phyloP scores from a whole-genome alignment of 2,113 vertebrate species.

The Plecotus auritus region DNA sequence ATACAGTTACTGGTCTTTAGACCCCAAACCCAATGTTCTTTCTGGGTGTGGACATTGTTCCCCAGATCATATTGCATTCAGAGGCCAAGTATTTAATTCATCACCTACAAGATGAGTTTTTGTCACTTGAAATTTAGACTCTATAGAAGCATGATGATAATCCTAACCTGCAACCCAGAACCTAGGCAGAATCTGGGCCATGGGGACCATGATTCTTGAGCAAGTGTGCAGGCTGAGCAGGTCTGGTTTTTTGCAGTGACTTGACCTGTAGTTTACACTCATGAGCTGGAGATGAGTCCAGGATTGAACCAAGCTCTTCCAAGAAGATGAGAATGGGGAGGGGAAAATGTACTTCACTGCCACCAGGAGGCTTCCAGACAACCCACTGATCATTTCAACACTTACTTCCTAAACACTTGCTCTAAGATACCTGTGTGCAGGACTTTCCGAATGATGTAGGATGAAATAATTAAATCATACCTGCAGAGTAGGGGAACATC shows the following conservation, averaged over 20 bases:
- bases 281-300: neutral
- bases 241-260: neutral
- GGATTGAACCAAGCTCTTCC: neutral
- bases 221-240: neutral
- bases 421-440: neutral
- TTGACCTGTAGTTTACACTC: neutral
- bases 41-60: neutral
- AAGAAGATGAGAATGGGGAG: conserved; percentile 25
- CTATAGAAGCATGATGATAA: neutral
- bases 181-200: neutral
- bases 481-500: neutral
- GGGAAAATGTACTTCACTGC: neutral
- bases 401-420: neutral
- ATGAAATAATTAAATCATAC: neutral
- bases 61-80: neutral
- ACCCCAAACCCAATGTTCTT: neutral
- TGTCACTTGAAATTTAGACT: neutral
- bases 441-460: neutral
- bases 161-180: neutral
- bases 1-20: neutral
- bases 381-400: neutral
- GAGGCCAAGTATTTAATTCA: neutral
- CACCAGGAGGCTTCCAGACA: neutral
- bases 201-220: neutral
- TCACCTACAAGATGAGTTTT: neutral